Conservation (phyloP, 2,888 invertebrate genomes). For the Thymelicus sylvestris region DNA sequence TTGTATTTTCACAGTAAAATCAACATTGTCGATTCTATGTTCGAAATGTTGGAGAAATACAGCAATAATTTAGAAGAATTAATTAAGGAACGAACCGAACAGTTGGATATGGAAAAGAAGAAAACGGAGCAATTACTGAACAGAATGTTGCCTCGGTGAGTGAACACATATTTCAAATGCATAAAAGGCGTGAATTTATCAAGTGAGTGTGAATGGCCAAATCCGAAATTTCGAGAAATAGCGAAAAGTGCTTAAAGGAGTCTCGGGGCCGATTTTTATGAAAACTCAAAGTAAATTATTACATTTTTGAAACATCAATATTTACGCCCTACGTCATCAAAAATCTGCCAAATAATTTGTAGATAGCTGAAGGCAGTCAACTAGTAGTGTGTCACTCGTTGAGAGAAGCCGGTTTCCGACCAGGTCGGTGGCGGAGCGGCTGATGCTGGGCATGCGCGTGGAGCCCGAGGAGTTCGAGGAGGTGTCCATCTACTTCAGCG, state of each 20-base stretch:
- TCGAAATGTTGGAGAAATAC: slow-evolving; percentile 98
- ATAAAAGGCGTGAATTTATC: too few species aligned
- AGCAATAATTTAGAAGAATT: slow-evolving; percentile 97
- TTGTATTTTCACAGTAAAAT: slow-evolving; percentile 87
- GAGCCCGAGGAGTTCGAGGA: slow-evolving; percentile 97
- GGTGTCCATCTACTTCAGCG: slow-evolving; percentile 97
- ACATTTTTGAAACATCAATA: too few species aligned
- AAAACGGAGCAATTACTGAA: slow-evolving; percentile 97
- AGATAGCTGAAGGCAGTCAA: too few species aligned
- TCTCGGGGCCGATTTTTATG: too few species aligned
- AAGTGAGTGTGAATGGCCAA: too few species aligned
- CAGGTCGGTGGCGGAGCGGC: slow-evolving; percentile 95
- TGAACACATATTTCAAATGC: background rate
- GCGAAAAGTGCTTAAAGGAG: too few species aligned
- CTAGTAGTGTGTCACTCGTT: too few species aligned
- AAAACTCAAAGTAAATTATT: too few species aligned
- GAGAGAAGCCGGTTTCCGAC: too few species aligned
- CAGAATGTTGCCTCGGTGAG: slow-evolving; percentile 93
- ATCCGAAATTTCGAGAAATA: too few species aligned
- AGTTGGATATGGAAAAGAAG: slow-evolving; percentile 97
- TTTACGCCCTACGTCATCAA: too few species aligned
- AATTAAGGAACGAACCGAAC: slow-evolving; percentile 96
- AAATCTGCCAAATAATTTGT: too few species aligned
- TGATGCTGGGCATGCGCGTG: slow-evolving; percentile 95
- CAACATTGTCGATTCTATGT: slow-evolving; percentile 98